Conservation (phyloP, 2,888 invertebrate species). For the Malachius bipustulatus region DNA sequence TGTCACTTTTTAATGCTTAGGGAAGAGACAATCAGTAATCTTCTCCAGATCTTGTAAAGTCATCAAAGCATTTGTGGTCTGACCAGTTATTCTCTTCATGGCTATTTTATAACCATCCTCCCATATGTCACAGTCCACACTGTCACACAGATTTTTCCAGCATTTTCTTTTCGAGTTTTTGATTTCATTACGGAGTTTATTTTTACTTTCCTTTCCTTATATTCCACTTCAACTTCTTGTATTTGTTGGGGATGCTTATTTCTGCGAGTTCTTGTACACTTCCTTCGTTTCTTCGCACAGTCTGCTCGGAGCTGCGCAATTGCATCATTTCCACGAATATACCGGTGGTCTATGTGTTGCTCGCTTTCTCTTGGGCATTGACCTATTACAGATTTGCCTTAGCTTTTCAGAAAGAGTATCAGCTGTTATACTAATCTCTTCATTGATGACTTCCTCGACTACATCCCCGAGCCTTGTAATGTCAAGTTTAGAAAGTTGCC, state of each 20-base stretch:
- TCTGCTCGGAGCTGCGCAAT: no score
- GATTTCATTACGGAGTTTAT: constrained; percentile 6
- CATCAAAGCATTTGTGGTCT: constrained; percentile 10
- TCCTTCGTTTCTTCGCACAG: constrained; percentile 5
- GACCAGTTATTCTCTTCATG: constrained; percentile 10
- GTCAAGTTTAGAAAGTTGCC: constrained; percentile 12
- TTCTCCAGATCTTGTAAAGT: constrained; percentile 7
- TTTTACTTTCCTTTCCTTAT: constrained; percentile 9
- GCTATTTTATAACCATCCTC: constrained; percentile 15
- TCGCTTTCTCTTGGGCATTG: constrained; percentile 12
- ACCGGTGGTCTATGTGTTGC: no score
- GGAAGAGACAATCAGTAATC: constrained; percentile 11
- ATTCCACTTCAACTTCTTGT: constrained; percentile 4
- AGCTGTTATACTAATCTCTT: neutral
- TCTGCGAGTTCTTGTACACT: constrained; percentile 6
- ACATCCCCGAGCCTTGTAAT: constrained; percentile 7
- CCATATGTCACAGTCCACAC: constrained; percentile 12
- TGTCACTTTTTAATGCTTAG: constrained; percentile 7
- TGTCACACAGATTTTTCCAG: constrained; percentile 12
- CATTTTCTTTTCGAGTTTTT: constrained; percentile 11
- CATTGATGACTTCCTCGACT: neutral
- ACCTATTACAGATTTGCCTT: constrained; percentile 8
- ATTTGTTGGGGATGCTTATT: neutral
- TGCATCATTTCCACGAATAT: no score
- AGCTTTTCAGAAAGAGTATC: constrained; percentile 7